Evolutionary conservation across 1,140 invertebrate genomes (phyloP).

Genomic region (Cyphomyrmex costatus): DNA sequence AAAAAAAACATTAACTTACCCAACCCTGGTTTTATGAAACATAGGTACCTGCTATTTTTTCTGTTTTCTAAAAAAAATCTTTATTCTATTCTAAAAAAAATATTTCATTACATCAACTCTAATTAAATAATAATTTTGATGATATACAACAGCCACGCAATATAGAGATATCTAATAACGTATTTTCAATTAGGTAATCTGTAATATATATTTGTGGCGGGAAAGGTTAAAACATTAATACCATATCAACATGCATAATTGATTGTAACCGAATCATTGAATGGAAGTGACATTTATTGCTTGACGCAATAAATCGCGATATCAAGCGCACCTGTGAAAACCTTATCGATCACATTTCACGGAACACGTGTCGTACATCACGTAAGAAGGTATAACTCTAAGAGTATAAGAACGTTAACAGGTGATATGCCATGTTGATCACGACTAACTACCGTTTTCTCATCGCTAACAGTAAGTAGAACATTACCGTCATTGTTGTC

Average conservation of each 20-base stretch:
- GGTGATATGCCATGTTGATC: slow-evolving; percentile 39
- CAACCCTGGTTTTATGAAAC: too few relatives aligned
- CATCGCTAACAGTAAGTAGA: neutral
- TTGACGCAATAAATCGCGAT: slow-evolving; percentile 33
- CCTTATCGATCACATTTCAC: slow-evolving; percentile 49
- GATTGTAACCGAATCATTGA: neutral
- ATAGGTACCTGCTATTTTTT: neutral
- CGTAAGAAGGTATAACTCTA: slow-evolving; percentile 33
- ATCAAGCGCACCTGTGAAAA: slow-evolving; percentile 31
- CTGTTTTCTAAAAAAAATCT: neutral
- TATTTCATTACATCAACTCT: slow-evolving; percentile 7
- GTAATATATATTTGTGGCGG: neutral
- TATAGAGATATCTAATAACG: neutral
- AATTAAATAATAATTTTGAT: slow-evolving; percentile 10
- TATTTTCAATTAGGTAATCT: neutral
- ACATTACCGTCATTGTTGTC: neutral
- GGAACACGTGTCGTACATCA: slow-evolving; percentile 42
- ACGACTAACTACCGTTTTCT: slow-evolving; percentile 29
- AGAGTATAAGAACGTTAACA: slow-evolving; percentile 40
- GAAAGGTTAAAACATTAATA: neutral
- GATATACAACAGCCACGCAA: neutral
- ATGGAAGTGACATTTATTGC: slow-evolving; percentile 43
- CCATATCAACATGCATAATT: neutral
- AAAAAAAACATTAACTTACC: too few relatives aligned
- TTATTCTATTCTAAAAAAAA: neutral